Percentiles rank a stretch among this genome's conserved stretches.
Conservation (phyloP, 2,888 invertebrate genomes). For the Tetranychus truncatus region DNA sequence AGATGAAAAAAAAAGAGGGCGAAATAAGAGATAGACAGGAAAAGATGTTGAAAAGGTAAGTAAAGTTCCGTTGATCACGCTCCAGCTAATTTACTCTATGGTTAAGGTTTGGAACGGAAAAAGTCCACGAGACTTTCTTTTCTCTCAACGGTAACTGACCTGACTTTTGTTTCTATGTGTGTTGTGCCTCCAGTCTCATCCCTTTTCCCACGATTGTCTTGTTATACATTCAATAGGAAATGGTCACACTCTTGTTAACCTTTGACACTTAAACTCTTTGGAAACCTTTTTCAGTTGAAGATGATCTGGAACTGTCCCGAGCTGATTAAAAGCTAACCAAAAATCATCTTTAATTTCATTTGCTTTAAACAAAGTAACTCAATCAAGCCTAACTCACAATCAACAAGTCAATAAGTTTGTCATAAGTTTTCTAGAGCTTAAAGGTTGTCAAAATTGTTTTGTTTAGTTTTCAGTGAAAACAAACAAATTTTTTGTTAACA, state of each 20-base stretch:
- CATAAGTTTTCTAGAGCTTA: not conserved
- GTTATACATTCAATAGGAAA: too few species aligned
- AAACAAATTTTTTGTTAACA: not conserved
- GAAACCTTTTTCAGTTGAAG: not conserved
- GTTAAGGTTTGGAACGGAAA: not conserved
- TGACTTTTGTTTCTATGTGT: not conserved
- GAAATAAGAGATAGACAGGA: not conserved
- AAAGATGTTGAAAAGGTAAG: not conserved
- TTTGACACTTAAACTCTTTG: not conserved
- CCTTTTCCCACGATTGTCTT: too few species aligned
- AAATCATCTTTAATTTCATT: too few species aligned
- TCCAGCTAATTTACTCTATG: not conserved
- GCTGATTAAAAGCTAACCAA: not conserved
- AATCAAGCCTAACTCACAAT: not conserved
- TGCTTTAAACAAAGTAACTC: not conserved
- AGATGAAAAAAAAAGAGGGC: not conserved
- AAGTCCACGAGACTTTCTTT: not conserved
- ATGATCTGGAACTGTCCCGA: not conserved
- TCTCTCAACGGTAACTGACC: not conserved
- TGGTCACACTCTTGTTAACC: not conserved
- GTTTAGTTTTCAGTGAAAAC: not conserved
- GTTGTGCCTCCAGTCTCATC: too few species aligned
- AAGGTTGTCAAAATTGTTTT: not conserved
- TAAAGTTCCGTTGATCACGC: not conserved
- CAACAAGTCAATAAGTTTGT: not conserved